Conservation (phyloP, 2,888 invertebrate species). For the Eueremaeus valkanovi region DNA sequence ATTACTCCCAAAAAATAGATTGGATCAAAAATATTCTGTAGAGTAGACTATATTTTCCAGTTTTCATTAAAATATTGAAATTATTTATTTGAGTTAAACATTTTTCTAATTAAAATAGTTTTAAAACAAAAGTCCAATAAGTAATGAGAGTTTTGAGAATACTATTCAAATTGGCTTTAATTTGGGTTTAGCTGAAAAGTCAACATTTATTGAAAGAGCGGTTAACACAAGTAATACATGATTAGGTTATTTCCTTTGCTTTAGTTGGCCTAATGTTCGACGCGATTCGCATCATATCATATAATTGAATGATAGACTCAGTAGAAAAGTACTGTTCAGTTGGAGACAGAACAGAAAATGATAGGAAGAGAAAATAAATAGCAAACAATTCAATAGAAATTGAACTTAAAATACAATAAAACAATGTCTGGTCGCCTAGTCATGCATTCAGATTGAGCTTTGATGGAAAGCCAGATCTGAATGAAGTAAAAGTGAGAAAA, state of each 20-base stretch:
- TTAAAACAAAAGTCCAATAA: not conserved
- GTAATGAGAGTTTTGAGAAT: not conserved
- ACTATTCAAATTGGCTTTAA: not conserved
- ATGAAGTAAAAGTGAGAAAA: not conserved
- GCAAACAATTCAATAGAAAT: slow-evolving; percentile 20
- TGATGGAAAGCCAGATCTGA: not conserved
- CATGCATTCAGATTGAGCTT: slow-evolving; percentile 7
- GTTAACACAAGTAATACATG: not conserved
- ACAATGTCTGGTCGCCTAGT: not conserved
- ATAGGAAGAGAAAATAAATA: slow-evolving; percentile 6
- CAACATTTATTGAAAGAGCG: not conserved
- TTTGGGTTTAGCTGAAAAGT: not conserved
- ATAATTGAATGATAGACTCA: slow-evolving; percentile 17
- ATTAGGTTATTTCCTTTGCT: not conserved
- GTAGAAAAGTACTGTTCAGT: not conserved
- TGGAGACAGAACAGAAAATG: not conserved
- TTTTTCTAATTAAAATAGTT: not conserved
- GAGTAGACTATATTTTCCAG: not conserved
- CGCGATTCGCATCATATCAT: slow-evolving; percentile 8
- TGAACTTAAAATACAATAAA: not conserved
- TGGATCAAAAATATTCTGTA: not conserved
- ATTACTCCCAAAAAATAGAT: not conserved
- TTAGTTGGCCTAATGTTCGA: not conserved
- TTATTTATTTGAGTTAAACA: not conserved
- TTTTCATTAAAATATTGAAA: not conserved